Percentiles rank a stretch among this genome's conserved stretches.
Evolutionary conservation across 2,888 invertebrate species (phyloP).

Genomic region (Nemotelus nigrinus): DNA sequence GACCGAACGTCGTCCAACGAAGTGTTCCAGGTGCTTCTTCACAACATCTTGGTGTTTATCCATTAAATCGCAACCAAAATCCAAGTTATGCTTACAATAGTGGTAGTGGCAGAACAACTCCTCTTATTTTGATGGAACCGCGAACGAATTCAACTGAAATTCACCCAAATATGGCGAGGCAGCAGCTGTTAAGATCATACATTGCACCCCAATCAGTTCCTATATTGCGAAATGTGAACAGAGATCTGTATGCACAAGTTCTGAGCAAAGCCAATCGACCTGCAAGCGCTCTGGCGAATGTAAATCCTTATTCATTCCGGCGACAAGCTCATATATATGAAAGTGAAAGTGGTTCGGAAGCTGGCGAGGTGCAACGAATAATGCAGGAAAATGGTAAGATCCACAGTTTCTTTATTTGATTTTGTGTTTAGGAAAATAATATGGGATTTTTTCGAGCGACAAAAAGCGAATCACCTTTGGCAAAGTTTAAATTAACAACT

Average conservation of each 20-base stretch:
- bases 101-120: conserved; percentile 58
- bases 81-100: conserved; percentile 53
- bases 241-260: conserved; percentile 40
- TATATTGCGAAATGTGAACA: conserved; percentile 45
- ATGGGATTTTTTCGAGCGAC: too few species aligned
- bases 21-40: conserved; percentile 54
- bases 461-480: too few species aligned
- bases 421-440: too few species aligned
- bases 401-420: too few species aligned
- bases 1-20: conserved; percentile 49
- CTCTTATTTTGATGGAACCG: conserved; percentile 60
- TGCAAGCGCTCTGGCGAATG: conserved; percentile 53
- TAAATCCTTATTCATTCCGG: conserved; percentile 44
- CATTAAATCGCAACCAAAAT: conserved; percentile 56
- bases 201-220: conserved; percentile 47
- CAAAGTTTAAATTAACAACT: too few species aligned
- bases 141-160: conserved; percentile 58
- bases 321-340: conserved; percentile 64
- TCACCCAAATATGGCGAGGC: conserved; percentile 54
- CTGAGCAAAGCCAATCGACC: conserved; percentile 48
- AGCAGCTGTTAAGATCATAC: conserved; percentile 54
- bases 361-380: conserved; percentile 76
- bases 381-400: conserved; percentile 56
- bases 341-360: conserved; percentile 78
- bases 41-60: conserved; percentile 59